phyloP scores from a whole-genome alignment of 1,140 invertebrate species.

The Bombus superbus region DNA sequence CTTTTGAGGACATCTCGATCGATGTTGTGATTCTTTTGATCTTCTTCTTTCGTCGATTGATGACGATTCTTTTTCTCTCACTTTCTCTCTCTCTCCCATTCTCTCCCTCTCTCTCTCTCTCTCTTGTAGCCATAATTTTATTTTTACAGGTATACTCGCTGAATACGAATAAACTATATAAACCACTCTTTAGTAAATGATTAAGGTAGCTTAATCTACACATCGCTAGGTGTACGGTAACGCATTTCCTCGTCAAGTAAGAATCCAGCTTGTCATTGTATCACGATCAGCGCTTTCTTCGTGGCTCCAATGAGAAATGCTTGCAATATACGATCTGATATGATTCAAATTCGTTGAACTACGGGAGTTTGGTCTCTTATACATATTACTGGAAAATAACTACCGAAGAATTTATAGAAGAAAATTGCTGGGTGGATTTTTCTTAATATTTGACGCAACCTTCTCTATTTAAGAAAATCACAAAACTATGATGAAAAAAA shows the following conservation, averaged over 20 bases:
- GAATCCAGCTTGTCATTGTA: not conserved
- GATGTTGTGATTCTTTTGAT: constrained; percentile 19
- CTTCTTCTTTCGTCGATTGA: constrained; percentile 8
- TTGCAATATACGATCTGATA: not conserved
- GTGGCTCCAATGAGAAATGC: not conserved
- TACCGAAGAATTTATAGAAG: not conserved
- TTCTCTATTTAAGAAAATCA: not conserved
- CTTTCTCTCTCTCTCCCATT: not conserved
- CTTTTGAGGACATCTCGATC: constrained; percentile 33
- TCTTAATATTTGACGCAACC: not conserved
- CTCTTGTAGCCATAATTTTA: not conserved
- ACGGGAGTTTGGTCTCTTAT: not conserved
- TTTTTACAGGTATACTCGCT: constrained; percentile 45
- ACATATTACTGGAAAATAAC: not conserved
- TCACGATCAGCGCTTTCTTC: not conserved
- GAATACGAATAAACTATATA: constrained; percentile 56
- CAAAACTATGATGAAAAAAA: not conserved
- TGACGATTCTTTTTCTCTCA: not conserved
- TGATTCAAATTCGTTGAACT: not conserved
- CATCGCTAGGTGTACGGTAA: constrained; percentile 33
- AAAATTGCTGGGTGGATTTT: not conserved
- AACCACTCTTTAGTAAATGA: constrained; percentile 55
- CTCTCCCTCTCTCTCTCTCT: not conserved
- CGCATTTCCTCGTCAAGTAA: constrained; percentile 16
- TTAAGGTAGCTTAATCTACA: constrained; percentile 60